Conservation (phyloP, 2,113 vertebrate genomes). For the Charina bottae region DNA sequence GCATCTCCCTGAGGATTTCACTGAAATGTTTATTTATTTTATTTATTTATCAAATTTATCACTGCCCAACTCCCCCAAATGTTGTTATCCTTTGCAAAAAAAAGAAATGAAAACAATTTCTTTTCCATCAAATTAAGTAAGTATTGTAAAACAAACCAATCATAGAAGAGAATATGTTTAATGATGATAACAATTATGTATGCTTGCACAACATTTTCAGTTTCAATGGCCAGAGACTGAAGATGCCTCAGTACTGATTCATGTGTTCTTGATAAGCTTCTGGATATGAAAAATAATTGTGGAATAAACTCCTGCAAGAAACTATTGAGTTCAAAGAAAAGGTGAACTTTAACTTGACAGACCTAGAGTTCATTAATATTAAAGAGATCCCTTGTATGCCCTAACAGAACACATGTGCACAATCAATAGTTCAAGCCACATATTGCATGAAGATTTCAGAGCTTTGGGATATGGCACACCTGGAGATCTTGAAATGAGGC, state of each 20-base stretch:
- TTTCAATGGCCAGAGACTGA: not conserved
- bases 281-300: not conserved
- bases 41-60: no score
- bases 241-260: not conserved
- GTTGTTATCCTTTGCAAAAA: not conserved
- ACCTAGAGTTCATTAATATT: not conserved
- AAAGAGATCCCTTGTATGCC: not conserved
- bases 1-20: not conserved
- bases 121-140: not conserved
- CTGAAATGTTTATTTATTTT: not conserved
- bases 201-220: not conserved
- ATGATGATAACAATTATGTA: not conserved
- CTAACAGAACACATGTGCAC: not conserved
- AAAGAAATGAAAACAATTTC: not conserved
- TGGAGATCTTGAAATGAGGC: not conserved
- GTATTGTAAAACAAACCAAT: not conserved
- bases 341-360: not conserved
- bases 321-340: not conserved
- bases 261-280: not conserved
- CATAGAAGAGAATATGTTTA: not conserved
- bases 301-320: not conserved
- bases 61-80: no score
- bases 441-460: not conserved
- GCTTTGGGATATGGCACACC: not conserved
- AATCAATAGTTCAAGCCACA: not conserved